A percentile compares a stretch with the other conserved stretches of the same genome.
Evolutionary conservation across 2,888 invertebrate genomes (phyloP).

Genomic region (Parascotia fuliginaria): DNA sequence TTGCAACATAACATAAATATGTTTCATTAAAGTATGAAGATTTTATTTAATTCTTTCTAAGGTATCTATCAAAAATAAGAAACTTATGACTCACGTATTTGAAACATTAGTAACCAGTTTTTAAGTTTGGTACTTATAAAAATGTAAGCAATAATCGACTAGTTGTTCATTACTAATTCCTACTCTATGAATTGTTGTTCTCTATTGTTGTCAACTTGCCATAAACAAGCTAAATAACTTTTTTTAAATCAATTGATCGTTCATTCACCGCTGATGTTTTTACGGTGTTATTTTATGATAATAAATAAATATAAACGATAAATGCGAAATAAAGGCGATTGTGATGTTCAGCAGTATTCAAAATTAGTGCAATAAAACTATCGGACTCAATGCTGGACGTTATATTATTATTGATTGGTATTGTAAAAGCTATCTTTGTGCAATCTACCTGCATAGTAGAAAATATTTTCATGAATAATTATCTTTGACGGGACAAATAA

Average conservation of each 20-base stretch:
- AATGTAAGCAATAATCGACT: neutral
- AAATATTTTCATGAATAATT: constrained; percentile 78
- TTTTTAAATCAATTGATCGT: constrained; percentile 82
- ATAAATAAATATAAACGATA: constrained; percentile 78
- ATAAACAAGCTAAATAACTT: constrained; percentile 63
- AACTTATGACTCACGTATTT: too few relatives aligned
- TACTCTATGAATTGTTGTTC: constrained; percentile 29
- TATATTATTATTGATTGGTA: constrained; percentile 57
- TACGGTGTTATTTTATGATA: constrained; percentile 81
- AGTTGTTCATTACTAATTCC: neutral
- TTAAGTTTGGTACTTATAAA: too few relatives aligned
- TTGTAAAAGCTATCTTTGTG: constrained; percentile 71
- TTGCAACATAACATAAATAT: too few relatives aligned
- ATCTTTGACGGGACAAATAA: constrained; percentile 66
- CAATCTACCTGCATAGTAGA: constrained; percentile 81
- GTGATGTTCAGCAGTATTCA: constrained; percentile 67
- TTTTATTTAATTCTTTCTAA: too few relatives aligned
- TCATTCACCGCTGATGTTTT: constrained; percentile 86
- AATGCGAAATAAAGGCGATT: constrained; percentile 69
- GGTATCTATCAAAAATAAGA: too few relatives aligned
- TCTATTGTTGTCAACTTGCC: constrained; percentile 62
- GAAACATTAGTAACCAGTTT: too few relatives aligned
- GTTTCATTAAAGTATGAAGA: too few relatives aligned
- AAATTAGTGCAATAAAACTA: constrained; percentile 75
- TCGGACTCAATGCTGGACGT: constrained; percentile 56